Conservation (phyloP, 2,113 vertebrate genomes). For the Glaucidium brasilianum region DNA sequence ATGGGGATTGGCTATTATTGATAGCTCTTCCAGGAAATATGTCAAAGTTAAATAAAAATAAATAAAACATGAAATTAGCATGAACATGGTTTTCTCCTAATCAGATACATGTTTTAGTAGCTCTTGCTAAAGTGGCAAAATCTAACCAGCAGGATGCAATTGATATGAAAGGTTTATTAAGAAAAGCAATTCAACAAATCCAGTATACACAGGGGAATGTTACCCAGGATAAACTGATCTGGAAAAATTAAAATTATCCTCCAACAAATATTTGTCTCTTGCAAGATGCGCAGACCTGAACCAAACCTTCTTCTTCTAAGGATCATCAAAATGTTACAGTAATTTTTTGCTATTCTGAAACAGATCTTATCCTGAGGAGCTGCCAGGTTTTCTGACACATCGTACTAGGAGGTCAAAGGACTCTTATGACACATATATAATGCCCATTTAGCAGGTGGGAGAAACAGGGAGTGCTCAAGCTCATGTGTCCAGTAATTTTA, state of each 20-base stretch:
- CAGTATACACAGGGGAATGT: background rate
- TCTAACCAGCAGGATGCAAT: background rate
- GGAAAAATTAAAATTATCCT: background rate
- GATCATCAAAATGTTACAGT: background rate
- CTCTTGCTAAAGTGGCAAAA: background rate
- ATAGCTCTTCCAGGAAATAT: constrained; percentile 13
- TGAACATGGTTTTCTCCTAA: background rate
- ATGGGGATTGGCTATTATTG: background rate
- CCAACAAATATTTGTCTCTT: background rate
- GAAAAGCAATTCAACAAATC: background rate
- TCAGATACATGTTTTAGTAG: background rate
- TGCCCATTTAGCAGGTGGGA: background rate
- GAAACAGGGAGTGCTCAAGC: background rate
- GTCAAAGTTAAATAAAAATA: background rate
- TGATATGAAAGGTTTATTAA: background rate
- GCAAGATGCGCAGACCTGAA: background rate
- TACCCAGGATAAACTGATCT: background rate
- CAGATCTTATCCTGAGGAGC: background rate
- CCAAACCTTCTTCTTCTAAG: background rate
- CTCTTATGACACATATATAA: background rate
- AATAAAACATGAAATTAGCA: background rate
- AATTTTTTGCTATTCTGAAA: background rate
- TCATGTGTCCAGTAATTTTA: background rate
- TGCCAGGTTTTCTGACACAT: background rate
- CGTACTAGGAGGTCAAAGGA: background rate